Conservation (phyloP, 2,113 vertebrate genomes). For the Chaenocephalus aceratus region DNA sequence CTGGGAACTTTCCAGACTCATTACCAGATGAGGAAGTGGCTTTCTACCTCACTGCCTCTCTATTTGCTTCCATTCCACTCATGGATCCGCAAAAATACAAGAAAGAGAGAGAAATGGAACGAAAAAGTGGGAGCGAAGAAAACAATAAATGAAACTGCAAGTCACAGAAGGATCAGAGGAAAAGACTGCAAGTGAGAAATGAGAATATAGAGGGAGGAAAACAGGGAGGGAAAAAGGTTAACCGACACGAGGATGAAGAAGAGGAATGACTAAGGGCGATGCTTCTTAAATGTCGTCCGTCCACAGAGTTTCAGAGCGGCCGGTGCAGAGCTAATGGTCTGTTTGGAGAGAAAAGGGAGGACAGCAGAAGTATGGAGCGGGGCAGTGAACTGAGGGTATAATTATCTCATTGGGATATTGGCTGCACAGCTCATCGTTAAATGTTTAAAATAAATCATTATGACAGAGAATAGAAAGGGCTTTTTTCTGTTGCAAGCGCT, state of each 20-base stretch:
- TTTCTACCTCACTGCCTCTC: conserved; percentile 58
- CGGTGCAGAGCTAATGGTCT: conserved; percentile 39
- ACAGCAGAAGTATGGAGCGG: background rate
- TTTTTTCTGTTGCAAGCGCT: background rate
- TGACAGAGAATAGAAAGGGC: background rate
- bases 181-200: conserved; percentile 36
- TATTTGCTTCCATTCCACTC: conserved; percentile 59
- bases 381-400: conserved; percentile 29
- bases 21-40: conserved; percentile 67
- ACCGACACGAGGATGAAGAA: conserved; percentile 50
- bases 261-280: conserved; percentile 44
- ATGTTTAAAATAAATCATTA: background rate
- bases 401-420: conserved; percentile 37
- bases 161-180: conserved; percentile 21
- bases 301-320: conserved; percentile 31
- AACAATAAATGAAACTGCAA: conserved; percentile 44
- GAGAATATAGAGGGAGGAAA: conserved; percentile 36
- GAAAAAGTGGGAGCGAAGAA: background rate
- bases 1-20: conserved; percentile 72
- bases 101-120: background rate
- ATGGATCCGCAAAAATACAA: conserved; percentile 37
- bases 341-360: conserved; percentile 31
- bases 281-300: conserved; percentile 70
- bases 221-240: conserved; percentile 56
- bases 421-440: background rate